Percentiles rank a stretch among this genome's conserved stretches.
phyloP scores from a whole-genome alignment of 2,888 invertebrate species.

The Micoletzkya japonica region DNA sequence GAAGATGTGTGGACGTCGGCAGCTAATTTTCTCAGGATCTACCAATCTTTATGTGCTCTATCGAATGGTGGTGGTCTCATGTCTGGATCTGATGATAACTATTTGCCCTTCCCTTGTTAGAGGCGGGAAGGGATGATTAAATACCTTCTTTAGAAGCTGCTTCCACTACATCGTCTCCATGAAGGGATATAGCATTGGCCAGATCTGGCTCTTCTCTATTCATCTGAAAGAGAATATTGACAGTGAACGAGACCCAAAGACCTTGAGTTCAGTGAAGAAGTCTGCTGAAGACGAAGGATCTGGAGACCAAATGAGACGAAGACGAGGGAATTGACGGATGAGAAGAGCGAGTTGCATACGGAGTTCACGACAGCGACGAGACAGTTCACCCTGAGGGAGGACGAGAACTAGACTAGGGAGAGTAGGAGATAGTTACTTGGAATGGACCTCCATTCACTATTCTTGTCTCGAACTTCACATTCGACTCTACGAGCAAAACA shows the following conservation, averaged over 20 bases:
- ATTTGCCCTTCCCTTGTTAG: no score
- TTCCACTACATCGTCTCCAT: constrained; percentile 35
- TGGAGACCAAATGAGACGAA: constrained; percentile 92
- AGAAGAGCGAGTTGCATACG: constrained; percentile 75
- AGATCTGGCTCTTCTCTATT: constrained; percentile 43
- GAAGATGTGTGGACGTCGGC: no score
- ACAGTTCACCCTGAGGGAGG: constrained; percentile 53
- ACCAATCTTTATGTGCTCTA: no score
- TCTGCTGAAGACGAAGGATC: constrained; percentile 94
- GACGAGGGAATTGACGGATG: constrained; percentile 90
- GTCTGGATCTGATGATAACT: no score
- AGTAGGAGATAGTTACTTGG: constrained; percentile 38
- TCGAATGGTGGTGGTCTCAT: no score
- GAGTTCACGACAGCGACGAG: constrained; percentile 54
- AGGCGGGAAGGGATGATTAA: no score
- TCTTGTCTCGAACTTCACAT: constrained; percentile 53
- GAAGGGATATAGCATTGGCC: constrained; percentile 40
- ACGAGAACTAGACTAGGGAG: neutral
- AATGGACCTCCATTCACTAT: constrained; percentile 60
- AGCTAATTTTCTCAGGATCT: no score
- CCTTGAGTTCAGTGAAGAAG: constrained; percentile 90
- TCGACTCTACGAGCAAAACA: constrained; percentile 59
- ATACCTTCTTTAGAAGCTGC: neutral
- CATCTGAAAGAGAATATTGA: constrained; percentile 34
- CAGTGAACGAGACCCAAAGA: constrained; percentile 61